Evolutionary conservation across 2,888 invertebrate genomes (phyloP).

Genomic region (Ommatoiulus sabulosus): DNA sequence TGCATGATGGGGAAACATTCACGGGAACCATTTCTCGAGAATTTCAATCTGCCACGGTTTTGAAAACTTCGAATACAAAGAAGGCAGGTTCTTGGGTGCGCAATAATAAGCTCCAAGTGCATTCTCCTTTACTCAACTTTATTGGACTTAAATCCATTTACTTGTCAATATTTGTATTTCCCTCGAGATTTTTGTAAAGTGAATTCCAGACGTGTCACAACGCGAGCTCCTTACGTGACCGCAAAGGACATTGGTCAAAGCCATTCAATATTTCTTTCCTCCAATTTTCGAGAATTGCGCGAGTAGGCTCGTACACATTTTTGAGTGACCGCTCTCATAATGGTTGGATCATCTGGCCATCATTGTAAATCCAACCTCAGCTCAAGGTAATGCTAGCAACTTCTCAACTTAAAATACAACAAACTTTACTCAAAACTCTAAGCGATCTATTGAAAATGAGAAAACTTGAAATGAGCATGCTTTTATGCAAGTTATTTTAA

Average conservation of each 20-base stretch:
- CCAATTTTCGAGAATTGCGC: neutral
- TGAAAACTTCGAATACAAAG: neutral
- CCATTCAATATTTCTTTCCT: neutral
- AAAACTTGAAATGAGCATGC: too few species aligned
- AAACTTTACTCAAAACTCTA: too few species aligned
- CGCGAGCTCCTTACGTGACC: neutral
- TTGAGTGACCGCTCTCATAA: neutral
- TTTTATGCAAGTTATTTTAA: too few species aligned
- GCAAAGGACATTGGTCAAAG: conserved; percentile 22
- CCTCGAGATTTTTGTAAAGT: neutral
- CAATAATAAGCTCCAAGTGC: neutral
- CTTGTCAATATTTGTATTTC: conserved; percentile 34
- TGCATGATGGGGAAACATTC: neutral
- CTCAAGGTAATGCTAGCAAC: too few species aligned
- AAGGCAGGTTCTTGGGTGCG: neutral
- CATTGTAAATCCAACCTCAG: too few species aligned
- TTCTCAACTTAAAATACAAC: too few species aligned
- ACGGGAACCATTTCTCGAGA: neutral
- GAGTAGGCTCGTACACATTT: neutral
- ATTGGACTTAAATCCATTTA: conserved; percentile 34
- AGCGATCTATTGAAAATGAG: too few species aligned
- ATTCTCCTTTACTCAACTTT: conserved; percentile 21
- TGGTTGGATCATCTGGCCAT: neutral
- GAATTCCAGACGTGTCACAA: neutral
- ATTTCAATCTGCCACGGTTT: neutral